Evolutionary conservation across 2,888 invertebrate species (phyloP), one percentile per base, ranked within the genome.

Genomic region (Eutolmus rufibarbis): DNA sequence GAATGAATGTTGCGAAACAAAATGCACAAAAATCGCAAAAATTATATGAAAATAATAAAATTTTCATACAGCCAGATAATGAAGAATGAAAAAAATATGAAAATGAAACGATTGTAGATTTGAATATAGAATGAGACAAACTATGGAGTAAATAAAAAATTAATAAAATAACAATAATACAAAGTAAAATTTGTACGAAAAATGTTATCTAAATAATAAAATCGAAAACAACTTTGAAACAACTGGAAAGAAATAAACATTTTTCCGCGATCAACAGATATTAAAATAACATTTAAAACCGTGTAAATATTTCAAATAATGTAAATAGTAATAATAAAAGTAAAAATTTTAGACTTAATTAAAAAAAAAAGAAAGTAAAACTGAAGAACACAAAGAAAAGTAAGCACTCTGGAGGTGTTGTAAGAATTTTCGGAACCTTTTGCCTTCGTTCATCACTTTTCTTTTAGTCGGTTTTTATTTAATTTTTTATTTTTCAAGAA

Each of bases 81-180:
- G n/a, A 51, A 51, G n/a, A 51, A 51, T n/a, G 14, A 16, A 51
- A n/a, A 51, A 88, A 46, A 40, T 1, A 74, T 86, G 19, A 56
- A 87, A 88, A 66, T 28, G 77, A 19, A 88, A 51, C 1, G n/a
- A 87, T 87, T 14, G 78, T 74, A 43, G 34, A 74, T 34, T 87
- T 51, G n/a, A 86, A 85, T 77, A 79, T 34, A 79, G 28, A 79
- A 86, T 51, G 74, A 31, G 12, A 79, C 19, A 46, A 19, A 51
- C 8, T 51, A n/a, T 43, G 19, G 14, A 43, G 31, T 31, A 56
- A 81, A 46, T 8, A 28, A 79, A 79, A 16, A 34, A 34, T 7
- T 34, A 34, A 34, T 34, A 34, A 7, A 81, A 81, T 51, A 66
- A 66, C 66, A 23, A 66, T 23, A 66, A 66, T 23, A 66, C 28